Percentiles rank a stretch among this genome's conserved stretches.
phyloP scores from a whole-genome alignment of 2,113 vertebrate genomes.

The Coptodon rendalli region DNA sequence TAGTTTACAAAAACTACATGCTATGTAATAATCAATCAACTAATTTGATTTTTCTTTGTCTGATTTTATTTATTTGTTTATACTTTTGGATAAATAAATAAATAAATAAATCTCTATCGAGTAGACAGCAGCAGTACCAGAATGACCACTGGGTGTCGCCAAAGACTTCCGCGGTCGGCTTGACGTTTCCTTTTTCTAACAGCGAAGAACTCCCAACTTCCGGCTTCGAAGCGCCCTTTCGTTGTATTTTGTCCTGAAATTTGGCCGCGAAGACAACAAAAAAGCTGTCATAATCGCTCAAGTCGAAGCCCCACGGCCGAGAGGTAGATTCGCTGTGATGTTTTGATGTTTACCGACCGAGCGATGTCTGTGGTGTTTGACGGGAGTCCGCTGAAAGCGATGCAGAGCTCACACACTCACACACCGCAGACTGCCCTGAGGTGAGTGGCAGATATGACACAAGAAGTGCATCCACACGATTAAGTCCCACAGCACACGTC shows the following conservation, averaged over 20 bases:
- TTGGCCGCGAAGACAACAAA: not conserved
- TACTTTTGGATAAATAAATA: too few species aligned
- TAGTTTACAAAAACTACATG: not conserved
- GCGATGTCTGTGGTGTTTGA: conserved; percentile 73
- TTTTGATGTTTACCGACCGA: conserved; percentile 30
- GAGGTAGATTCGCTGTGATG: conserved; percentile 35
- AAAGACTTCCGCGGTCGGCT: not conserved
- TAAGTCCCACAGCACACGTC: not conserved
- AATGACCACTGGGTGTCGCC: conserved; percentile 23
- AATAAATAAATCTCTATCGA: too few species aligned
- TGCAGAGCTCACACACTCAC: conserved; percentile 69
- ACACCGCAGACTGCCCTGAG: conserved; percentile 59
- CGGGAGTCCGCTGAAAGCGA: conserved; percentile 65
- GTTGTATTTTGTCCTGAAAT: not conserved
- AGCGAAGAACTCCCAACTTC: conserved; percentile 47
- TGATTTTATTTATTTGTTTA: too few species aligned
- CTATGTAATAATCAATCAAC: not conserved
- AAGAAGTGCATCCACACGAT: not conserved
- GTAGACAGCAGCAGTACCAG: not conserved
- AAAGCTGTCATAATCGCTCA: not conserved
- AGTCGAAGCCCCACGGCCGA: not conserved
- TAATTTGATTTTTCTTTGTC: not conserved
- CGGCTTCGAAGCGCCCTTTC: conserved; percentile 17
- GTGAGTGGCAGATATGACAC: conserved; percentile 40
- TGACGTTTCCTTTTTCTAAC: not conserved